A percentile compares a stretch with the other conserved stretches of the same genome.
These are phyloP conservation scores for Piaya cayana DNA, from an alignment of 2,113 vertebrate species.

Conservation along the genomic window DNA sequence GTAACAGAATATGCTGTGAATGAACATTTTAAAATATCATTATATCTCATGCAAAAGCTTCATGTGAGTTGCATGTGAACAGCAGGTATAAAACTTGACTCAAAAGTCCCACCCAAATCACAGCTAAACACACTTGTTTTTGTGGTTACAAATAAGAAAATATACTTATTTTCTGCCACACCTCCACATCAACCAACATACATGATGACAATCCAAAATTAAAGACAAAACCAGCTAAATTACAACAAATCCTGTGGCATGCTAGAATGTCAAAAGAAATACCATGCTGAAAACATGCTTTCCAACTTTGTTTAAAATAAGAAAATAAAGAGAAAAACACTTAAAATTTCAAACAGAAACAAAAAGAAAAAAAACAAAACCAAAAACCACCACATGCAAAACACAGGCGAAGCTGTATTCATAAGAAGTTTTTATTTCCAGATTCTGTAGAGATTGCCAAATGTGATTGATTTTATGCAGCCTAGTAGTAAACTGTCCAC, in stretches of 20 bases:
- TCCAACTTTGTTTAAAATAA: neutral
- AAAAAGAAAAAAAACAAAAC: neutral
- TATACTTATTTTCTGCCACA: constrained; percentile 27
- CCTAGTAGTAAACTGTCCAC: neutral
- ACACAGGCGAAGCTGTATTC: neutral
- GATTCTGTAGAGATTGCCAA: neutral
- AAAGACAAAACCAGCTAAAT: constrained; percentile 22
- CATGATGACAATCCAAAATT: constrained; percentile 23
- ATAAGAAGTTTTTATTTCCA: neutral
- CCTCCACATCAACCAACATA: constrained; percentile 10
- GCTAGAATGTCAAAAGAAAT: constrained; percentile 9
- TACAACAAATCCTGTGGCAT: constrained; percentile 1
- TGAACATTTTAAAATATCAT: neutral
- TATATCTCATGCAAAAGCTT: neutral
- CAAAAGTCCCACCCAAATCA: neutral
- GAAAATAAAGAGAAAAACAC: neutral
- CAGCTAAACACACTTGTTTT: neutral
- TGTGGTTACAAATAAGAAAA: constrained; percentile 25
- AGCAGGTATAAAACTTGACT: neutral
- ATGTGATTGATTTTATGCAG: neutral
- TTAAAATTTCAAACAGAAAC: neutral
- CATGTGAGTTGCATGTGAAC: neutral
- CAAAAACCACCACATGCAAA: neutral
- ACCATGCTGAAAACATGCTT: constrained; percentile 40
- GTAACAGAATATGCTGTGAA: constrained; percentile 6